Evolutionary conservation across 1,140 invertebrate species (phyloP).

Genomic region (Capitella teleta): DNA sequence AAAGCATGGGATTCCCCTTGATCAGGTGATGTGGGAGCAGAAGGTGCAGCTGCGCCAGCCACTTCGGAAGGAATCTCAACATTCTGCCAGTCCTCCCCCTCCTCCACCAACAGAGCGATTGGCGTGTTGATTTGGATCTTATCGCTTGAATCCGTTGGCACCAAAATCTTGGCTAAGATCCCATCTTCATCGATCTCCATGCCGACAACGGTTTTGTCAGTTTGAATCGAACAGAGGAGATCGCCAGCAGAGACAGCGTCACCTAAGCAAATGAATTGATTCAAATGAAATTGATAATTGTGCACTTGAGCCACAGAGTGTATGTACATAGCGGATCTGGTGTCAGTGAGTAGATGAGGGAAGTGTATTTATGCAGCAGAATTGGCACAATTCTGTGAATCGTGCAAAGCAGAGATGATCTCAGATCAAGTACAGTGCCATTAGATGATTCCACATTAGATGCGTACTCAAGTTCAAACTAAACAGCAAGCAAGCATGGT

Average conservation of each 20-base stretch:
- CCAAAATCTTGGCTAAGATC: conserved; percentile 51
- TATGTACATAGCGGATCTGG: neutral
- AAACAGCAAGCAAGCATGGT: too few species aligned
- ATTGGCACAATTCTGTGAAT: neutral
- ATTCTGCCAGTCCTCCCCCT: conserved; percentile 61
- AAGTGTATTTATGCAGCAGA: neutral
- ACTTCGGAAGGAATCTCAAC: conserved; percentile 39
- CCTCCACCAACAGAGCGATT: conserved; percentile 77
- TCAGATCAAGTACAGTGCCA: neutral
- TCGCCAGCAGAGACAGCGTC: conserved; percentile 49
- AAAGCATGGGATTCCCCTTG: too few species aligned
- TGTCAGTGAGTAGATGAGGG: neutral
- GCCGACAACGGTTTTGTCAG: conserved; percentile 52
- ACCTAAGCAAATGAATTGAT: too few species aligned
- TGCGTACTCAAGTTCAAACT: too few species aligned
- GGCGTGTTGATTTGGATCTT: conserved; percentile 64
- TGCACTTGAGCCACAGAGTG: neutral
- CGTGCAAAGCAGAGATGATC: neutral
- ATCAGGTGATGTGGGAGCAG: too few species aligned
- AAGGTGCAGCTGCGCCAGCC: conserved; percentile 32
- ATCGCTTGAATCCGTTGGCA: conserved; percentile 15
- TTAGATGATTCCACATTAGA: neutral
- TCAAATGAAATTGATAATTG: neutral
- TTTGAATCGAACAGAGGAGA: conserved; percentile 53
- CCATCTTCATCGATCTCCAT: conserved; percentile 52